Conservation (phyloP, 2,113 vertebrate species). For the Poeciliopsis prolifica region DNA sequence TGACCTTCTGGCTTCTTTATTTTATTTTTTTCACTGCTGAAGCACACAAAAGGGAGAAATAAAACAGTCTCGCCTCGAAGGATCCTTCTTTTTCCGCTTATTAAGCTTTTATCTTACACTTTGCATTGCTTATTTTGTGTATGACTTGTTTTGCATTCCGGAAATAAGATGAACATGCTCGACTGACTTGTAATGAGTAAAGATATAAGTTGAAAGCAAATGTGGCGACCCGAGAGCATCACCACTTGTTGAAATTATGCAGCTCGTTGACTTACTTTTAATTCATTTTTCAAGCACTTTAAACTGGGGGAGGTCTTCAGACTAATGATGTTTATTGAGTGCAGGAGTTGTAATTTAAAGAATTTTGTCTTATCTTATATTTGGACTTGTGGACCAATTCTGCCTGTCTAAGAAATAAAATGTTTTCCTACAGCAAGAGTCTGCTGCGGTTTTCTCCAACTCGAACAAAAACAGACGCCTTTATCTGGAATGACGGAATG, state of each 20-base stretch:
- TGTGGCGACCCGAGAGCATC: neutral
- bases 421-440: slow-evolving; percentile 43
- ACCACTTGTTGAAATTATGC: slow-evolving; percentile 15
- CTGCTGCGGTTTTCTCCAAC: neutral
- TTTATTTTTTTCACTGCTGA: neutral
- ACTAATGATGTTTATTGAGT: slow-evolving; percentile 24
- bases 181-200: neutral
- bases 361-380: slow-evolving; percentile 8
- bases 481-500: slow-evolving; percentile 16
- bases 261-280: slow-evolving; percentile 17
- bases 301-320: slow-evolving; percentile 47
- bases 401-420: slow-evolving; percentile 60
- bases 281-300: slow-evolving; percentile 63
- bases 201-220: neutral
- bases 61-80: neutral
- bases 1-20: slow-evolving; percentile 39
- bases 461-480: neutral
- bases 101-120: slow-evolving; percentile 11
- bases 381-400: slow-evolving; percentile 22
- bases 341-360: slow-evolving; percentile 25
- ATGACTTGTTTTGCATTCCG: slow-evolving; percentile 6
- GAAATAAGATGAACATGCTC: neutral
- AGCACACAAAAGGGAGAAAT: neutral
- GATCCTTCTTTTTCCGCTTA: slow-evolving; percentile 15
- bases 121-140: slow-evolving; percentile 17